Evolutionary conservation across 2,797 vertebrate species (phyloP).

Genomic region (Hydrophis major): DNA sequence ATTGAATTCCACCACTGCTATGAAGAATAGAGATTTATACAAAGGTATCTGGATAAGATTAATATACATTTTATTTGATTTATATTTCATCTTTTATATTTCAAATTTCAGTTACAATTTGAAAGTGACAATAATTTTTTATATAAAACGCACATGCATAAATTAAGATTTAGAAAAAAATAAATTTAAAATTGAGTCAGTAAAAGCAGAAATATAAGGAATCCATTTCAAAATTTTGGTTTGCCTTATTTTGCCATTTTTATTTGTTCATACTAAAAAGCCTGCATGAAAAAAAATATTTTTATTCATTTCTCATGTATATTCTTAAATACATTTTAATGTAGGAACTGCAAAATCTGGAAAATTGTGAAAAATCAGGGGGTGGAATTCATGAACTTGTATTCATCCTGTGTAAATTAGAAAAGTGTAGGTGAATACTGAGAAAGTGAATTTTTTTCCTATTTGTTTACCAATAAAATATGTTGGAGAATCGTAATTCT

Average conservation of each 20-base stretch:
- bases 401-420: background rate
- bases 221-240: background rate
- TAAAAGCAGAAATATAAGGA: background rate
- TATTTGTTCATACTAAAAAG: background rate
- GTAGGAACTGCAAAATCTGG: background rate
- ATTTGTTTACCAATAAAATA: background rate
- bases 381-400: background rate
- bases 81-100: background rate
- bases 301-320: background rate
- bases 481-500: background rate
- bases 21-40: background rate
- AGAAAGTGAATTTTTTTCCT: background rate
- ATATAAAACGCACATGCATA: background rate
- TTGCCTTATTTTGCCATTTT: background rate
- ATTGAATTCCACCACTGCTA: too few species aligned
- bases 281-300: background rate
- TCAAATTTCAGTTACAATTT: background rate
- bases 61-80: background rate
- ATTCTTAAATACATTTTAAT: background rate
- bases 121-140: background rate
- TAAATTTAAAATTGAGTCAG: background rate
- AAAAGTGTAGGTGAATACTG: background rate
- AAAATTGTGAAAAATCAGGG: background rate
- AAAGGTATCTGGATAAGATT: too few species aligned
- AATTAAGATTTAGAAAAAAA: background rate